phyloP scores from a whole-genome alignment of 2,797 vertebrate species.

The Rousettus madagascariensis region DNA sequence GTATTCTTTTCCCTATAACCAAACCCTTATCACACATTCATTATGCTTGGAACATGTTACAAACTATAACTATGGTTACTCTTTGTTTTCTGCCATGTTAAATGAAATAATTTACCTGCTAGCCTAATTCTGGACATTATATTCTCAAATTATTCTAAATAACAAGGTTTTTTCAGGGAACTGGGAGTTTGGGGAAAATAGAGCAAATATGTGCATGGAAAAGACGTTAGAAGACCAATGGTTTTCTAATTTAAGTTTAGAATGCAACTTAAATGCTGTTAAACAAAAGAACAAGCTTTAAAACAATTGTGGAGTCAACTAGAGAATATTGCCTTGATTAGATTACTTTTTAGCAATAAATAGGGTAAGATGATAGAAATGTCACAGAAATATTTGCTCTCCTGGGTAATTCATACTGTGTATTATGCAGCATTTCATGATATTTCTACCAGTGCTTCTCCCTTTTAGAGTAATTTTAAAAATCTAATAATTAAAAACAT shows the following conservation, averaged over 20 bases:
- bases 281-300: neutral
- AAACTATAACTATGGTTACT: neutral
- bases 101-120: neutral
- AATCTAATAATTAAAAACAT: neutral
- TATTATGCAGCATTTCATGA: neutral
- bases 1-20: neutral
- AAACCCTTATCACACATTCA: neutral
- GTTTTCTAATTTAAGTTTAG: neutral
- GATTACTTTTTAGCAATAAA: slow-evolving; percentile 27
- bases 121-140: neutral
- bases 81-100: neutral
- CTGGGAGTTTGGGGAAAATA: neutral
- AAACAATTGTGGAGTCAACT: neutral
- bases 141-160: slow-evolving; percentile 9
- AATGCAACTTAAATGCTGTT: neutral
- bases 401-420: neutral
- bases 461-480: neutral
- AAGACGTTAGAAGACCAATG: neutral
- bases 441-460: neutral
- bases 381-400: neutral
- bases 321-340: neutral
- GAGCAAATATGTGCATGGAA: neutral
- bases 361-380: neutral
- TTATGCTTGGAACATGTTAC: neutral
- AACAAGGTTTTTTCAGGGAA: neutral